Evolutionary conservation across 2,888 invertebrate species (phyloP).

Genomic region (Caenorhabditis imperialis): DNA sequence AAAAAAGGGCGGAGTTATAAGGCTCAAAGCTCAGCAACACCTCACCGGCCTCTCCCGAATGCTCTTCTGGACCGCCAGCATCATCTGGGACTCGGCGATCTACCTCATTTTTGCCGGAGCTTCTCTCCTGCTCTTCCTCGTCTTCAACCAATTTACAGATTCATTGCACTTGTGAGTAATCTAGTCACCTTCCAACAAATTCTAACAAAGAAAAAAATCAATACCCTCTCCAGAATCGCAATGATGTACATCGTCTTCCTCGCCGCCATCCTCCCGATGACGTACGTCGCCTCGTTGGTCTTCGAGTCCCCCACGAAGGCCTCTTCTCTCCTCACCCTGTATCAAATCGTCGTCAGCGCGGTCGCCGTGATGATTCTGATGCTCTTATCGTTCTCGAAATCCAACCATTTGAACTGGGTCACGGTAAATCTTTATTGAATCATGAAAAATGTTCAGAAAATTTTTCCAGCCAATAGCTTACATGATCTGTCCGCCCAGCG

Average conservation of each 20-base stretch:
- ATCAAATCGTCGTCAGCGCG: background rate
- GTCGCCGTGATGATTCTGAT: background rate
- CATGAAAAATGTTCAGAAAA: slow-evolving; percentile 4
- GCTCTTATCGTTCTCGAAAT: background rate
- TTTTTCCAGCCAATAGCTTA: slow-evolving; percentile 9
- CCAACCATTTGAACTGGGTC: background rate
- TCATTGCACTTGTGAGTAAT: too few species aligned
- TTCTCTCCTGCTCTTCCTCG: too few species aligned
- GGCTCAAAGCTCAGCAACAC: slow-evolving; percentile 66
- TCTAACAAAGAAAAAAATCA: too few species aligned
- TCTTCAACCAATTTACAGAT: too few species aligned
- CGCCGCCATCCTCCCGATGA: background rate
- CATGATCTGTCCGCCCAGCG: background rate
- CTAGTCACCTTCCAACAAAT: too few species aligned
- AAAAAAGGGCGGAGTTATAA: too few species aligned
- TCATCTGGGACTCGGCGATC: background rate
- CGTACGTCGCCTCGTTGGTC: slow-evolving; percentile 4
- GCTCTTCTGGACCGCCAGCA: background rate
- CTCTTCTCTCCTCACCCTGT: background rate
- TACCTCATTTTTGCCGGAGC: too few species aligned
- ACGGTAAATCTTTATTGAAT: background rate
- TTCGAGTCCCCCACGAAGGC: slow-evolving; percentile 9
- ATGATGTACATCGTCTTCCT: background rate
- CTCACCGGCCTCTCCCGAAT: slow-evolving; percentile 62
- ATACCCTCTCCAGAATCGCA: slow-evolving; percentile 12